These are phyloP conservation scores for Drosophila leonis DNA, from an alignment of 2,888 invertebrate species.

Conservation along the genomic window DNA sequence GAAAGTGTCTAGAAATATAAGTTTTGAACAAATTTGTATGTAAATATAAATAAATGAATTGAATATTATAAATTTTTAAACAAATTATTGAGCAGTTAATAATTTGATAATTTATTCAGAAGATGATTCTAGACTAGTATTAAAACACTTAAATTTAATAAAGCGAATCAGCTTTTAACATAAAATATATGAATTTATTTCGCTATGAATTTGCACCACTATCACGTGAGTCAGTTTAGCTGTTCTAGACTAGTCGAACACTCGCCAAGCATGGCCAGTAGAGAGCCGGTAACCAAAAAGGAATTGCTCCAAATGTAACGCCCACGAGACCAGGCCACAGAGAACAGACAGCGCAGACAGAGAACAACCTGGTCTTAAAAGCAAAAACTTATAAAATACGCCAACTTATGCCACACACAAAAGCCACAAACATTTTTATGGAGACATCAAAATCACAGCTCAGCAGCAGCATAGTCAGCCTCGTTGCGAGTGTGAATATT, in stretches of 20 bases:
- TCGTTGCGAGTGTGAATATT: constrained; percentile 33
- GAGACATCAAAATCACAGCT: constrained; percentile 68
- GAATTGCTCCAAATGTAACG: constrained; percentile 65
- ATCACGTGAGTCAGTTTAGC: constrained; percentile 29
- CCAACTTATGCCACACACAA: constrained; percentile 51
- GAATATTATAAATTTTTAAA: background rate
- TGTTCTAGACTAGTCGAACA: constrained; percentile 1
- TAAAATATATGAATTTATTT: background rate
- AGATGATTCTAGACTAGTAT: no score
- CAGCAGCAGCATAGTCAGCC: background rate
- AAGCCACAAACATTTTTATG: constrained; percentile 59
- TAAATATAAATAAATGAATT: background rate
- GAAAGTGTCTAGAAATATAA: background rate
- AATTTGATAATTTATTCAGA: background rate
- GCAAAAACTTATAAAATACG: constrained; percentile 62
- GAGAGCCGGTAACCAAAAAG: constrained; percentile 2
- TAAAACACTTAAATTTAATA: background rate
- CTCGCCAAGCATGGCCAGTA: background rate
- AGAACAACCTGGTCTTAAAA: constrained; percentile 42
- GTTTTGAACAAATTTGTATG: background rate
- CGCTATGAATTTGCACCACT: background rate
- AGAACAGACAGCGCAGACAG: constrained; percentile 26
- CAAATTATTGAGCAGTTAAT: background rate
- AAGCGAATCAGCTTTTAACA: background rate
- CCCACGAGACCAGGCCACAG: constrained; percentile 44